A percentile compares a stretch with the other conserved stretches of the same genome.
phyloP scores from a whole-genome alignment of 2,888 invertebrate genomes.

The Leptinotarsa peninsularis region DNA sequence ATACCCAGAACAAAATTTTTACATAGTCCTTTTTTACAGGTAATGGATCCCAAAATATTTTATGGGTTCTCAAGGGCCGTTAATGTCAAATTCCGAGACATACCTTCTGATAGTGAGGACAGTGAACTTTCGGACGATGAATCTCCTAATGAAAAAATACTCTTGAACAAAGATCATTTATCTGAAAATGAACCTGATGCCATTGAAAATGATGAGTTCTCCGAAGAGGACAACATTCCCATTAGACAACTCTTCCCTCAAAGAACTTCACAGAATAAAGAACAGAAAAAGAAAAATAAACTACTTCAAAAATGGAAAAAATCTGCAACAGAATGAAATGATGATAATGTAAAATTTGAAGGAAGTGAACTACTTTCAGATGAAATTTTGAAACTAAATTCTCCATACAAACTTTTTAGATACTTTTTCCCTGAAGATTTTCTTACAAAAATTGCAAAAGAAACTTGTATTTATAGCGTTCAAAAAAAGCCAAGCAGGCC shows the following conservation, averaged over 20 bases:
- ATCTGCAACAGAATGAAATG: constrained; percentile 1
- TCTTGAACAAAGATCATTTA: background rate
- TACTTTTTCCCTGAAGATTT: constrained; percentile 25
- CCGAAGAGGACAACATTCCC: constrained; percentile 7
- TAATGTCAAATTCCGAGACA: background rate
- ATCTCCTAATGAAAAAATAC: background rate
- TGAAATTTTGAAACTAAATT: constrained; percentile 27
- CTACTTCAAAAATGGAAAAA: constrained; percentile 27
- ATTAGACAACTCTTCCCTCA: background rate
- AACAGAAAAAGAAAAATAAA: background rate
- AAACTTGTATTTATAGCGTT: constrained; percentile 29
- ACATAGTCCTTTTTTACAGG: background rate
- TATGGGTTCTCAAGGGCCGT: background rate
- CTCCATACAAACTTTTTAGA: constrained; percentile 21
- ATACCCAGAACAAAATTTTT: constrained; percentile 1
- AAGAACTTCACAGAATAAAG: background rate
- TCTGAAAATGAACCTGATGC: background rate
- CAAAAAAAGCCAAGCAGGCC: constrained; percentile 23
- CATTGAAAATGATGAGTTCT: background rate
- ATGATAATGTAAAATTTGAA: constrained; percentile 25
- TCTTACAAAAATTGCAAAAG: constrained; percentile 16
- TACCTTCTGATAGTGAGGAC: constrained; percentile 7
- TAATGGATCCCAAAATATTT: background rate
- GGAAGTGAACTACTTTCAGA: constrained; percentile 19
- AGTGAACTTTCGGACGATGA: constrained; percentile 3